A percentile compares a stretch with the other conserved stretches of the same genome.
Evolutionary conservation across 2,113 vertebrate genomes (phyloP).

Genomic region (Entosphenus tridentatus): DNA sequence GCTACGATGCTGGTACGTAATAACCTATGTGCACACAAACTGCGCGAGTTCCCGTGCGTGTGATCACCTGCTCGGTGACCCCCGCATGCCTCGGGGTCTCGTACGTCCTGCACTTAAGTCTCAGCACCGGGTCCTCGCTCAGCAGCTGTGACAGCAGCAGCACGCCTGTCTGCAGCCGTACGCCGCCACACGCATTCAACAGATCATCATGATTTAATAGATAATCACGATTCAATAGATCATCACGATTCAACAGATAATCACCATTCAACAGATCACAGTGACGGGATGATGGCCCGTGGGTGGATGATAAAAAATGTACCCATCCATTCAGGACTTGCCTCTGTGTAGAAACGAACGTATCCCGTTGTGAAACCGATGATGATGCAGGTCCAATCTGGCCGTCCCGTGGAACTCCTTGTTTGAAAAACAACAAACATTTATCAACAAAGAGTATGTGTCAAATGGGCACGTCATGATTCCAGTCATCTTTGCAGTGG

Average conservation of each 20-base stretch:
- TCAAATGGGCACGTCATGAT: background rate
- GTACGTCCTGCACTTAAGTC: conserved; percentile 86
- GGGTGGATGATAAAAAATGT: too few species aligned
- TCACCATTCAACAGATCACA: too few species aligned
- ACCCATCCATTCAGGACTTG: conserved; percentile 15
- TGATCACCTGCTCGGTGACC: conserved; percentile 66
- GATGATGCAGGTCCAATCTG: conserved; percentile 92
- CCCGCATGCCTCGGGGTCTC: conserved; percentile 81
- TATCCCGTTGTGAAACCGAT: conserved; percentile 81
- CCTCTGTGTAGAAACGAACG: conserved; percentile 92
- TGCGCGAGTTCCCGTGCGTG: too few species aligned
- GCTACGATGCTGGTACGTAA: too few species aligned
- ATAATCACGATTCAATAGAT: too few species aligned
- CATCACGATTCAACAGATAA: too few species aligned
- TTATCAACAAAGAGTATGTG: conserved; percentile 7
- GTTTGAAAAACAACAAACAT: conserved; percentile 13
- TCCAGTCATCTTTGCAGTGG: background rate
- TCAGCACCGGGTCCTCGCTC: conserved; percentile 63
- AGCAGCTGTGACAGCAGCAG: conserved; percentile 75
- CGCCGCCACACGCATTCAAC: too few species aligned
- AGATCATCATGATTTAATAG: too few species aligned
- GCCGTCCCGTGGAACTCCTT: conserved; percentile 83
- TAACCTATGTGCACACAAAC: too few species aligned
- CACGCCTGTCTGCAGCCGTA: conserved; percentile 44
- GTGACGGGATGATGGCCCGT: too few species aligned